These are phyloP conservation scores for Perodicticus potto DNA, from an alignment of 2,797 vertebrate genomes.

Conservation along the genomic window DNA sequence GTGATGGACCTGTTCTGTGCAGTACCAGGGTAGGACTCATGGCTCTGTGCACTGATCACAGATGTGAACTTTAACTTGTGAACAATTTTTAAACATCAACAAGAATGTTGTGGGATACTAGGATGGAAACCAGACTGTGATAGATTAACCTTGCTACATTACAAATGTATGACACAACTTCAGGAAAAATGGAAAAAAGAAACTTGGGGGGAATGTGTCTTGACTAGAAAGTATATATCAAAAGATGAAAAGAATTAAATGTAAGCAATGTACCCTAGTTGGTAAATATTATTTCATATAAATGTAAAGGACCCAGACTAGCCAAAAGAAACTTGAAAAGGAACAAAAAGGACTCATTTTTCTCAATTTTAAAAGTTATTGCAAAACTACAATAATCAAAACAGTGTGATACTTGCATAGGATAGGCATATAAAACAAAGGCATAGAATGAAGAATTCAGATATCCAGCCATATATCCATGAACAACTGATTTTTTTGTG, in stretches of 20 bases:
- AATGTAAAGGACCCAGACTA: not conserved
- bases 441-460: not conserved
- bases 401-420: not conserved
- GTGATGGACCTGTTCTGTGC: not conserved
- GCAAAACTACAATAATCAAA: not conserved
- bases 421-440: not conserved
- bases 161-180: not conserved
- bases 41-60: not conserved
- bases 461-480: not conserved
- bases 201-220: not conserved
- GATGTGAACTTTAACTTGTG: not conserved
- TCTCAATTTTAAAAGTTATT: not conserved
- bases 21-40: not conserved
- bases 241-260: not conserved
- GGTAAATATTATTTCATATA: not conserved
- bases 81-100: not conserved
- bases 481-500: no score
- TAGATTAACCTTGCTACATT: not conserved
- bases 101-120: not conserved
- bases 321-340: not conserved
- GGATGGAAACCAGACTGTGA: not conserved
- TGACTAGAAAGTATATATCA: not conserved
- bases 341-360: not conserved
- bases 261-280: not conserved
- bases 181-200: not conserved